Evolutionary conservation across 2,797 vertebrate genomes (phyloP).

Genomic region (Aldrovandia affinis): DNA sequence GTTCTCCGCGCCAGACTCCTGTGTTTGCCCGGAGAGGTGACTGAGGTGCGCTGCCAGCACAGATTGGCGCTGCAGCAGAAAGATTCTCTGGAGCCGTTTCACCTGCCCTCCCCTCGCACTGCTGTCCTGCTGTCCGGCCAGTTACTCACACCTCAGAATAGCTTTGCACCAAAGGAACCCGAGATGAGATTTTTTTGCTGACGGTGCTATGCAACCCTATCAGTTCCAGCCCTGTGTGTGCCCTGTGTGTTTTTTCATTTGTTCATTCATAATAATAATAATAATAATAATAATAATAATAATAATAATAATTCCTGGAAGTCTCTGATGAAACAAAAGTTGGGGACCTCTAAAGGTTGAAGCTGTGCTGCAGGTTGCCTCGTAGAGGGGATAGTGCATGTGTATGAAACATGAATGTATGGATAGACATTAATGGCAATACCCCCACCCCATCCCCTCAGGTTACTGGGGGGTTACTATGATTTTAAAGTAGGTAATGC

Average conservation of each 20-base stretch:
- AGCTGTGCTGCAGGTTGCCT: neutral
- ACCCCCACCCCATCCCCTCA: too few species aligned
- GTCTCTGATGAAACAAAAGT: too few species aligned
- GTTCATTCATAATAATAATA: too few species aligned
- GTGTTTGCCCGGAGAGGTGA: constrained; percentile 3
- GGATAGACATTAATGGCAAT: too few species aligned
- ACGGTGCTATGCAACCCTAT: neutral
- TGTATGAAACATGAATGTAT: too few species aligned
- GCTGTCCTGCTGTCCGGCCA: neutral
- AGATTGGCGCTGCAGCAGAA: neutral
- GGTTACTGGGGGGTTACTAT: neutral
- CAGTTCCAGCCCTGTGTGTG: too few species aligned
- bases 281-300: too few species aligned
- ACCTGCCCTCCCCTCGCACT: constrained; percentile 1
- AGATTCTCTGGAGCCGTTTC: neutral
- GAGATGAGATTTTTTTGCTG: neutral
- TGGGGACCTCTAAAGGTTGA: neutral
- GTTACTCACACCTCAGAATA: neutral
- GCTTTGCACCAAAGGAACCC: neutral
- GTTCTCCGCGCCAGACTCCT: constrained; percentile 1
- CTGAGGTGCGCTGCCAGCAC: constrained; percentile 9
- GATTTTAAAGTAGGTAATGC: neutral
- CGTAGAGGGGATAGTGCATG: too few species aligned
- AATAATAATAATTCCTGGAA: too few species aligned
- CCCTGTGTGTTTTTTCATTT: too few species aligned